Evolutionary conservation across 1,140 invertebrate genomes (phyloP), one percentile per base, ranked within the genome.

Genomic region (Micrasema longulum): DNA sequence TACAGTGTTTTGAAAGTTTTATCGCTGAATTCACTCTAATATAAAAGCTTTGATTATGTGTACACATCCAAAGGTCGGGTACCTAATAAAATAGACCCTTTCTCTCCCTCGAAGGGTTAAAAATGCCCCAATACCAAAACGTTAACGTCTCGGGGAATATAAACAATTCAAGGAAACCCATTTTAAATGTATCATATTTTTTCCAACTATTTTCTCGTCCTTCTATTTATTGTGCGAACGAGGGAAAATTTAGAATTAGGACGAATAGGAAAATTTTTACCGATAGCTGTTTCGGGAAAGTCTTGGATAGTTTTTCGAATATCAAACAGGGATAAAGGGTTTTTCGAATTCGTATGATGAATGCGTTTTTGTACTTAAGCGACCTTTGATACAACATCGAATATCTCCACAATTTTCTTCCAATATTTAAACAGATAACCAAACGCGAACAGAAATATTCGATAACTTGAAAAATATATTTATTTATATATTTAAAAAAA

Each of bases 141-240:
- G 10, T 41, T 11, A 38, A 6, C 35, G 36, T 41, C 36, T 60
- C 7, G 22, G 52, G 52, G 55, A 60, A 60, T 55, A 60, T 38
- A 60, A 60, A 60, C 35, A 60, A 60, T 55, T 60, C 50, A 53
- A 26, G 50, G 4, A 53, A 31, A 31, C 47, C 36, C 55, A 60
- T 41, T 41, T 38, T 22, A 41, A 60, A 60, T 41, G 36, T 60
- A 60, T 60, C 35, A 60, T 36, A 55, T 55, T 55, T 55, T 22
- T 60, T 43, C 16, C 36, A 60, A 60, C 35, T 41, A 18, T 60
- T 60, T 35, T 60, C 18, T 43, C 11, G 4, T 16, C 36, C 16
- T 53, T 60, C 55, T 60, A 60, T 60, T 60, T 60, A 60, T 60
- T 41, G 55, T 23, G 55, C 20, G 22, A 60, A 60, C 55, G 55